phyloP scores from a whole-genome alignment of 2,113 vertebrate species.

The Corythaixoides concolor region DNA sequence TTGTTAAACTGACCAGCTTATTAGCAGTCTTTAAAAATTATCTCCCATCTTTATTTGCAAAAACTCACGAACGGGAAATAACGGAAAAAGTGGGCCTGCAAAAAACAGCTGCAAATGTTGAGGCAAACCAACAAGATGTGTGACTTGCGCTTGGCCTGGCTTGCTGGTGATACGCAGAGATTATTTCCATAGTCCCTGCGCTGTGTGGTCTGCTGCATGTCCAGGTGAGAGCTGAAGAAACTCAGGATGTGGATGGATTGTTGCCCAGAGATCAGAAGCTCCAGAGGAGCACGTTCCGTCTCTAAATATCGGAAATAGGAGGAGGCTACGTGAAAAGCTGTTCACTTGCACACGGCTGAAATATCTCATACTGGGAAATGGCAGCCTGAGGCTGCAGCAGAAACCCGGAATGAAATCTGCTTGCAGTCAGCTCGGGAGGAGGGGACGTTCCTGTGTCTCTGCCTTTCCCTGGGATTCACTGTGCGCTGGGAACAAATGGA shows the following conservation, averaged over 20 bases:
- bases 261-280: neutral
- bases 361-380: neutral
- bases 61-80: neutral
- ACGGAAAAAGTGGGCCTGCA: neutral
- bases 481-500: neutral
- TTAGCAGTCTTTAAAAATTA: neutral
- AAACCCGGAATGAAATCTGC: neutral
- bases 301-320: neutral
- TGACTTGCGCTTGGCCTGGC: neutral
- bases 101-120: neutral
- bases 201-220: neutral
- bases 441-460: neutral
- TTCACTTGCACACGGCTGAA: neutral
- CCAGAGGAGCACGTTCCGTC: rapidly evolving
- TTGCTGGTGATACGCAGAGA: neutral
- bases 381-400: neutral
- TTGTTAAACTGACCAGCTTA: neutral
- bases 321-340: neutral
- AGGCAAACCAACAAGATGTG: neutral
- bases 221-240: neutral
- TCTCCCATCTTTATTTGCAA: neutral
- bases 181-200: neutral
- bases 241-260: neutral
- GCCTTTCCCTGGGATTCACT: neutral
- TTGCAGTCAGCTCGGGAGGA: neutral